Conservation (phyloP, 2,113 vertebrate genomes). For the Noctilio leporinus region DNA sequence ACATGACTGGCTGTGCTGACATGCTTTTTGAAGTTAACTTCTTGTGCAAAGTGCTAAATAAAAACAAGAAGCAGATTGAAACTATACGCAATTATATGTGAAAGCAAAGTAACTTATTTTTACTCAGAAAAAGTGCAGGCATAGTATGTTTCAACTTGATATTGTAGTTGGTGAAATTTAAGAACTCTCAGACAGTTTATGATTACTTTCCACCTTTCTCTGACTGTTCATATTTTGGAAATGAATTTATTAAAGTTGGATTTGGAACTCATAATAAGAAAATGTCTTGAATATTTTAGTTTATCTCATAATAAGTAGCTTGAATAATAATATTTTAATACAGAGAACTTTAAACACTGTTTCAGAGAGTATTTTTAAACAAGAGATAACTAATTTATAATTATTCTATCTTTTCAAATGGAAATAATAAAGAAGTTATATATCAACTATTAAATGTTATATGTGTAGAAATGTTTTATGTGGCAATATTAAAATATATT, state of each 20-base stretch:
- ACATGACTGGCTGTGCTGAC: conserved; percentile 20
- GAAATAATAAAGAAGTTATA: background rate
- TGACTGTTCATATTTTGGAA: conserved; percentile 9
- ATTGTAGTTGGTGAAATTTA: conserved; percentile 11
- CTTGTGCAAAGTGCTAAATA: conserved; percentile 35
- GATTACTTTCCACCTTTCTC: background rate
- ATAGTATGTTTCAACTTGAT: background rate
- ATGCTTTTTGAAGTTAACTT: conserved; percentile 35
- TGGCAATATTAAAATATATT: background rate
- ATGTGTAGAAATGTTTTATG: background rate
- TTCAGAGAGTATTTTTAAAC: background rate
- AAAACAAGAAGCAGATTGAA: conserved; percentile 51
- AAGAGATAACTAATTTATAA: background rate
- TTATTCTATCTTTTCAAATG: background rate
- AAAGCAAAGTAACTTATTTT: conserved; percentile 48
- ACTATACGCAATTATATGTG: conserved; percentile 54
- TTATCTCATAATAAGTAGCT: conserved; percentile 36
- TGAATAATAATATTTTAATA: background rate
- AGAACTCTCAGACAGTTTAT: background rate
- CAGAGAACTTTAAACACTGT: background rate
- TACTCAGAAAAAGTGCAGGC: conserved; percentile 21
- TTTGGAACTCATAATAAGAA: background rate
- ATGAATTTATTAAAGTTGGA: conserved; percentile 5
- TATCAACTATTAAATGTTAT: background rate
- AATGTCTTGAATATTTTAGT: conserved; percentile 24